Evolutionary conservation across 2,888 invertebrate genomes (phyloP), one percentile per base, ranked within the genome.

Genomic region (Metalampra italica): DNA sequence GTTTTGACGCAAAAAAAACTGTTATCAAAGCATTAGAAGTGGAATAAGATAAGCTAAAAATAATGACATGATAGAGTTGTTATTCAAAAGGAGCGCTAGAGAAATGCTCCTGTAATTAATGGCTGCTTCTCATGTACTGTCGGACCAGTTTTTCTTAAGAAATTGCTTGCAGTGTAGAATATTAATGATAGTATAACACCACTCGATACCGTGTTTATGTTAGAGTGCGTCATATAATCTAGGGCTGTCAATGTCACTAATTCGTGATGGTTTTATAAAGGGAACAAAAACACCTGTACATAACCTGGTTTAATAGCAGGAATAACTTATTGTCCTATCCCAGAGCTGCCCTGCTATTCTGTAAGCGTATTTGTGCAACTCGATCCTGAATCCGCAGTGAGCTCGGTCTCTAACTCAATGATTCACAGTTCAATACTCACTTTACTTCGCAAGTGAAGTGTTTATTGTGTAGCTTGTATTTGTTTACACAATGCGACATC

Each of bases 71-170:
- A 55, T 48, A 51, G 51, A 54, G 48, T 45, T 43, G 49, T 55
- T 54, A 51, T 46, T 50, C 54, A 49, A 54, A 64, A 66, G 51
- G 50, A 53, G 46, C 51, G 50, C 49, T 59, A 57, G 56, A 64
- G 59, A 67, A 62, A 65, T 55, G 54, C 54, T 55, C 50, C n/a
- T n/a, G 56, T 56, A 59, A 64, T 60, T 63, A 69, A 66, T 60
- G 45, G 46, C 12, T 51, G 57, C 63, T 65, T 67, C 62, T 62
- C 64, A 56, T 60, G 55, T 63, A 56, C 61, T 62, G 60, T 60
- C 58, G 64, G 75, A 78, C 77, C 70, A 74, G 78, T 77, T 77
- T 76, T 78, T 72, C 71, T 65, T 70, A 73, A 71, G 71, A 76
- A 77, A 79, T 76, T 70, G 66, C 66, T 67, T 67, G 68, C 61